A percentile compares a stretch with the other conserved stretches of the same genome.
Evolutionary conservation across 2,113 vertebrate genomes (phyloP).

Genomic region (Lepus europaeus): DNA sequence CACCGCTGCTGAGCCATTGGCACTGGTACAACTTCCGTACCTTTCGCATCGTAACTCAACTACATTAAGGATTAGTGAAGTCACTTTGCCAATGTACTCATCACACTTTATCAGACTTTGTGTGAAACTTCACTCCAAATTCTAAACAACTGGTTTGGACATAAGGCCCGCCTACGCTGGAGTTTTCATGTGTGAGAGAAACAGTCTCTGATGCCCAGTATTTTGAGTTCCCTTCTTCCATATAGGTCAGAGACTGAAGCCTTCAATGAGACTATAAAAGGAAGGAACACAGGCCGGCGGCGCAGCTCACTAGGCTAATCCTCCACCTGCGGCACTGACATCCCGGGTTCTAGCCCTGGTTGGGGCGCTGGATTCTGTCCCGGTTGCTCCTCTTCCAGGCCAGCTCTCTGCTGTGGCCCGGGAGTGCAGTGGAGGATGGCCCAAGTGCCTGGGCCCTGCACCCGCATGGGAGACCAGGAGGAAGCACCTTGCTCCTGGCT

Average conservation of each 20-base stretch:
- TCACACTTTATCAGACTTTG: background rate
- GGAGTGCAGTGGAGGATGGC: too few relatives aligned
- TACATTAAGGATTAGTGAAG: background rate
- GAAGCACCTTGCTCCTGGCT: too few relatives aligned
- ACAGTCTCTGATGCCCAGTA: background rate
- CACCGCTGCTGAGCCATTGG: background rate
- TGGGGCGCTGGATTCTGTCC: too few relatives aligned
- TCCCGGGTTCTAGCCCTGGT: too few relatives aligned
- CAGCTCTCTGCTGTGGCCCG: too few relatives aligned
- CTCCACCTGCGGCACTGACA: too few relatives aligned
- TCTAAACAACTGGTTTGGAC: background rate
- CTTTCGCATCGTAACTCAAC: background rate
- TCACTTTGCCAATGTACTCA: background rate
- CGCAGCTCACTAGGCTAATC: too few relatives aligned
- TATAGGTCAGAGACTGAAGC: background rate
- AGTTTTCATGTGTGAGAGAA: background rate
- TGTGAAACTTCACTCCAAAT: background rate
- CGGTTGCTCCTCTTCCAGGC: too few relatives aligned
- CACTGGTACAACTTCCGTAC: background rate
- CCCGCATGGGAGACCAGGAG: too few relatives aligned
- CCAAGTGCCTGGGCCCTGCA: too few relatives aligned
- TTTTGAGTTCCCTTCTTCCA: background rate
- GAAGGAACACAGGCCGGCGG: background rate
- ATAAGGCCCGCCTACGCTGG: fast-evolving
- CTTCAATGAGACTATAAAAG: background rate